A percentile compares a stretch with the other conserved stretches of the same genome.
Evolutionary conservation across 2,113 vertebrate species (phyloP).

Genomic region (Daphoenositta chrysoptera): DNA sequence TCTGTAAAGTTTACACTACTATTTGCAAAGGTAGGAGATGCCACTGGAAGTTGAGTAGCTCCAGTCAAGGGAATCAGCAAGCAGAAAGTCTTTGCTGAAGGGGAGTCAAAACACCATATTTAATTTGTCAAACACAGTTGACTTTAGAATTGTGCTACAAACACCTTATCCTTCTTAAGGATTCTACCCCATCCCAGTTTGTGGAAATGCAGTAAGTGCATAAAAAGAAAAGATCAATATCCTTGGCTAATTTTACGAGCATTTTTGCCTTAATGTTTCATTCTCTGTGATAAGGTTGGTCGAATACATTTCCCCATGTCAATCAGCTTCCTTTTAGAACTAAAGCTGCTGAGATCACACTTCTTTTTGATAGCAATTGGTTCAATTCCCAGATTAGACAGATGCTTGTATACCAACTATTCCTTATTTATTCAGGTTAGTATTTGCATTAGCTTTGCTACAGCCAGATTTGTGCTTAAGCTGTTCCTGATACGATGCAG

Average conservation of each 20-base stretch:
- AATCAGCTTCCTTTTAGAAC: background rate
- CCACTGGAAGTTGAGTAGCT: background rate
- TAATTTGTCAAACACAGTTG: background rate
- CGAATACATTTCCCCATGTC: background rate
- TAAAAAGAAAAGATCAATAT: background rate
- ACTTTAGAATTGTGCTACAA: background rate
- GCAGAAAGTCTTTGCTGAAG: background rate
- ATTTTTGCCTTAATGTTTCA: background rate
- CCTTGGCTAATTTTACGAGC: background rate
- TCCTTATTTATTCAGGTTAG: constrained; percentile 11
- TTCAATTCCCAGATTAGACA: constrained; percentile 14
- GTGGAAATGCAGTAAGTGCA: background rate
- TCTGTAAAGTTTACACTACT: background rate
- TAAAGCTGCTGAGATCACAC: background rate
- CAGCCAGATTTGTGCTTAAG: constrained; percentile 3
- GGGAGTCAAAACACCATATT: background rate
- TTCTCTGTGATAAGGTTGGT: background rate
- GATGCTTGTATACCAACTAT: background rate
- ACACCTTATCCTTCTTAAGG: background rate
- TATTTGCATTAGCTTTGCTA: background rate
- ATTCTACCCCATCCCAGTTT: background rate
- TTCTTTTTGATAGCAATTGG: background rate
- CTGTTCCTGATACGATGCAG: background rate
- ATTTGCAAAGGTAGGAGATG: background rate
- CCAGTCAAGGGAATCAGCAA: background rate